Evolutionary conservation across 2,797 vertebrate genomes (phyloP).

Genomic region (Denticeps clupeoides): DNA sequence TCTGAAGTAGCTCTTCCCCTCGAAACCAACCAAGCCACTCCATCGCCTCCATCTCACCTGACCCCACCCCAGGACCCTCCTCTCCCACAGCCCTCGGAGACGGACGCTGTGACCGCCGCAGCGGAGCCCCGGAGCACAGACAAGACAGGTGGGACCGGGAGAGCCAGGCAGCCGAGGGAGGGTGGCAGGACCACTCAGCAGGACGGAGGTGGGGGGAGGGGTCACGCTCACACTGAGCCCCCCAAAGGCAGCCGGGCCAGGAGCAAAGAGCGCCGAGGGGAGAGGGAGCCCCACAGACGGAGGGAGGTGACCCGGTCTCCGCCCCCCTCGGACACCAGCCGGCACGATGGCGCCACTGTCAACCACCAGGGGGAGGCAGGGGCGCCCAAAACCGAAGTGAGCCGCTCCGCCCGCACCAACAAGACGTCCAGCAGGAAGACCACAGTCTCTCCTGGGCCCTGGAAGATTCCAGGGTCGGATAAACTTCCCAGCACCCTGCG

Average conservation of each 20-base stretch:
- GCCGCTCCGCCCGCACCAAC: slow-evolving; percentile 45
- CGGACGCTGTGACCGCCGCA: slow-evolving; percentile 66
- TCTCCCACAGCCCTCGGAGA: slow-evolving; percentile 74
- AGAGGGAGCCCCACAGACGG: slow-evolving; percentile 42
- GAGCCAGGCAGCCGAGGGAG: slow-evolving; percentile 51
- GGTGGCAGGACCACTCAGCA: slow-evolving; percentile 72
- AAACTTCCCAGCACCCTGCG: slow-evolving; percentile 82
- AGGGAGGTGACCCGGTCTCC: slow-evolving; percentile 40
- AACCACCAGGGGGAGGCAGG: slow-evolving; percentile 54
- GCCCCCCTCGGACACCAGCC: slow-evolving; percentile 46
- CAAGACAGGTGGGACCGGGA: slow-evolving; percentile 50
- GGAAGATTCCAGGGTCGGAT: slow-evolving; percentile 94
- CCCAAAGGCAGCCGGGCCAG: slow-evolving; percentile 59
- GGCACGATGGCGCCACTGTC: slow-evolving; percentile 42
- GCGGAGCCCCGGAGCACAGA: slow-evolving; percentile 56
- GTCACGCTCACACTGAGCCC: slow-evolving; percentile 41
- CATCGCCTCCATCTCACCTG: slow-evolving; percentile 87
- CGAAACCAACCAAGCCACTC: slow-evolving; percentile 73
- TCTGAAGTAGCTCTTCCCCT: slow-evolving; percentile 88
- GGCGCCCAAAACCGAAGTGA: slow-evolving; percentile 54
- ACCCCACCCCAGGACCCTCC: slow-evolving; percentile 77
- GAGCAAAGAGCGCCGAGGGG: slow-evolving; percentile 59
- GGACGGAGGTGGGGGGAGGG: slow-evolving; percentile 41
- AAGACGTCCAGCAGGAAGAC: slow-evolving; percentile 66
- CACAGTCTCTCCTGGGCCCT: slow-evolving; percentile 85